Evolutionary conservation across 2,888 invertebrate species (phyloP).

Genomic region (Mycogona germanica): DNA sequence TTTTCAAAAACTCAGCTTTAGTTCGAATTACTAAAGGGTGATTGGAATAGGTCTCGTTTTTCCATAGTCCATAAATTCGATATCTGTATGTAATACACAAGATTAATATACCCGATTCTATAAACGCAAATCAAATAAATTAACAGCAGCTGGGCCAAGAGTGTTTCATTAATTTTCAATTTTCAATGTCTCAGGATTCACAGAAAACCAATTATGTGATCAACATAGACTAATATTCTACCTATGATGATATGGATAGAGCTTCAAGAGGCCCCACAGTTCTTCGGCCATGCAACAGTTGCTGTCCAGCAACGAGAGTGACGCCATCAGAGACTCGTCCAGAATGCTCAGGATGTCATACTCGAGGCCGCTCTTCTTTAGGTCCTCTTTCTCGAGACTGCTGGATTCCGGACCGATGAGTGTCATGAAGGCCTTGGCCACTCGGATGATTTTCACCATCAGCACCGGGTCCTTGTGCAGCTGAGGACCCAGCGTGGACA

Average conservation of each 20-base stretch:
- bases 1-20: slow-evolving; percentile 74
- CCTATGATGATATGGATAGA: slow-evolving; percentile 73
- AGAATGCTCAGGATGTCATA: slow-evolving; percentile 72
- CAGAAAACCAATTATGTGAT: too few relatives aligned
- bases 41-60: slow-evolving; percentile 69
- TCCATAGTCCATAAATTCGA: slow-evolving; percentile 91
- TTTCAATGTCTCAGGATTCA: too few relatives aligned
- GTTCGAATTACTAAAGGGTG: slow-evolving; percentile 75
- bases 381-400: background rate
- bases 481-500: slow-evolving; percentile 73
- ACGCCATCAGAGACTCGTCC: slow-evolving; percentile 79
- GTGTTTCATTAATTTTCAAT: too few relatives aligned
- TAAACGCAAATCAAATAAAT: too few relatives aligned
- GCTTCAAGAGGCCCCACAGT: slow-evolving; percentile 77
- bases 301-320: slow-evolving; percentile 79
- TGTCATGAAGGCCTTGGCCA: slow-evolving; percentile 41
- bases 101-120: too few relatives aligned
- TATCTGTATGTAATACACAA: slow-evolving; percentile 42
- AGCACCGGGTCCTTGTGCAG: slow-evolving; percentile 76
- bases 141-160: too few relatives aligned
- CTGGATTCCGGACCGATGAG: background rate
- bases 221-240: slow-evolving; percentile 30
- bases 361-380: slow-evolving; percentile 45
- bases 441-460: slow-evolving; percentile 65
- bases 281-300: slow-evolving; percentile 96